Conservation (phyloP, 2,797 vertebrate species). For the Garrulus glandarius region DNA sequence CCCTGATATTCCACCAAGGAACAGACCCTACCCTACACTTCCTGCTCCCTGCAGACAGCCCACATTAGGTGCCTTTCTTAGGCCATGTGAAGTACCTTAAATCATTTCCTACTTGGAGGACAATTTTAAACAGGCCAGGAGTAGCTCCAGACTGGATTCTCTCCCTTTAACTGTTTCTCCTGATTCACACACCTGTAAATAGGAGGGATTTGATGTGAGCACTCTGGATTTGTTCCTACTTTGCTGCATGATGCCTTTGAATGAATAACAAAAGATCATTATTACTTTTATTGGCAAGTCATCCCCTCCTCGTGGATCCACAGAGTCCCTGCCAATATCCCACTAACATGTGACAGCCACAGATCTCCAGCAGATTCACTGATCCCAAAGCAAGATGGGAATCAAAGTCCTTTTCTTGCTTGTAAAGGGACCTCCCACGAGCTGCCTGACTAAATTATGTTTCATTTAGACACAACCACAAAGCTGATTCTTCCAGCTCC, state of each 20-base stretch:
- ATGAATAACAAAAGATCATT: background rate
- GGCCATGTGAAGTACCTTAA: background rate
- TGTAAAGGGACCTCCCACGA: background rate
- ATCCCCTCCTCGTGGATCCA: fast-evolving
- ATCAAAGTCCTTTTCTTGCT: background rate
- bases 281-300: background rate
- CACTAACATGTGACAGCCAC: background rate
- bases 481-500: background rate
- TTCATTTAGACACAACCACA: background rate
- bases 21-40: background rate
- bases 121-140: background rate
- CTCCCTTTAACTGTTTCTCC: background rate
- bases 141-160: background rate
- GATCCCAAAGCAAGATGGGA: background rate
- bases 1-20: background rate
- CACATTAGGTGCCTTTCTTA: no score
- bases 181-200: background rate
- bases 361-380: background rate
- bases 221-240: background rate
- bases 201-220: background rate
- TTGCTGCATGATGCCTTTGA: background rate
- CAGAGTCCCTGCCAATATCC: background rate
- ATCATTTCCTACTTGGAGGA: background rate
- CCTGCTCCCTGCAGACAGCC: background rate
- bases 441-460: background rate